Evolutionary conservation across 35 echinoderm and acorn worm species (phyloP).

Genomic region (Heliocidaris erythrogramma): DNA sequence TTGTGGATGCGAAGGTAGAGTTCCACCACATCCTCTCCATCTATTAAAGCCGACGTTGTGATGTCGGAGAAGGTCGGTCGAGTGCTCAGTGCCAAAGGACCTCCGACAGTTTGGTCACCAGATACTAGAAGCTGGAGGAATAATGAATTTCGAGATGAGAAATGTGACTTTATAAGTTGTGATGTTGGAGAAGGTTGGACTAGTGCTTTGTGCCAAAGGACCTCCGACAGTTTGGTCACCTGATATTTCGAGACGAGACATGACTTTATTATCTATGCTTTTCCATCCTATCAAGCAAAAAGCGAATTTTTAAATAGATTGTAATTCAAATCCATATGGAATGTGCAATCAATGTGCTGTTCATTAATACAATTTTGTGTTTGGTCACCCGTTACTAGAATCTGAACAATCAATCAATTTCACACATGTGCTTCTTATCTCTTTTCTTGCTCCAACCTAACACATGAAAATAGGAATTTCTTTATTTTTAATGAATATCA

Average conservation of each 20-base stretch:
- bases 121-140: neutral
- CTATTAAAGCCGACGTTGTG: constrained; percentile 7
- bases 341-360: too few relatives aligned
- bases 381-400: neutral
- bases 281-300: too few relatives aligned
- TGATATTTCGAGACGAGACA: neutral
- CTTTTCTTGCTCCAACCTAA: too few relatives aligned
- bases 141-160: neutral
- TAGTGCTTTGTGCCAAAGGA: neutral
- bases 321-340: too few relatives aligned
- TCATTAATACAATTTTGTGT: neutral
- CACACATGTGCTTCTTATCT: too few relatives aligned
- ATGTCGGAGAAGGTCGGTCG: constrained; percentile 24
- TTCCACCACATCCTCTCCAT: constrained; percentile 31
- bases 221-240: constrained; percentile 8
- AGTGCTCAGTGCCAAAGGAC: neutral
- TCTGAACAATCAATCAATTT: neutral
- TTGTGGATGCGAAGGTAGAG: constrained; percentile 8
- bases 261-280: too few relatives aligned
- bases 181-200: constrained; percentile 32
- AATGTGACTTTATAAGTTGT: too few relatives aligned
- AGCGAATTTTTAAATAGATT: too few relatives aligned
- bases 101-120: neutral
- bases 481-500: too few relatives aligned
- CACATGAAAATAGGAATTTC: too few relatives aligned